These are phyloP conservation scores for Argentina silus DNA, from an alignment of 2,797 vertebrate species.

Conservation along the genomic window DNA sequence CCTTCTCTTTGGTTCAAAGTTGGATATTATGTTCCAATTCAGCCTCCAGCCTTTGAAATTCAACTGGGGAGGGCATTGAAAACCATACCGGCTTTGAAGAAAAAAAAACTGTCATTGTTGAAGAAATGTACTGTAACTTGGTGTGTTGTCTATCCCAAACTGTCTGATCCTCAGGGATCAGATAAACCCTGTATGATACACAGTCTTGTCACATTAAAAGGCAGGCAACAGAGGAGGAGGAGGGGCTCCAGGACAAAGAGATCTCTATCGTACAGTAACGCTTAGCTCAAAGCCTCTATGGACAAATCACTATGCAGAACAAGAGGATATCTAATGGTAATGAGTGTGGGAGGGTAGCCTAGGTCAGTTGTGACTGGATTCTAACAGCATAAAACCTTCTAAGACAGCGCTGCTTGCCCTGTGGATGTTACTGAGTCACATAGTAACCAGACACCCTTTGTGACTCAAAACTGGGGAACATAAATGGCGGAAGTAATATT, in stretches of 20 bases:
- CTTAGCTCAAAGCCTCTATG: not conserved
- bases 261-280: conserved; percentile 37
- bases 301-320: not conserved
- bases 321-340: not conserved
- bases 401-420: not conserved
- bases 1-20: conserved; percentile 9
- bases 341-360: not conserved
- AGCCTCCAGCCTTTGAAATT: conserved; percentile 1
- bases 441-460: not conserved
- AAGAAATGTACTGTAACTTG: conserved; percentile 27
- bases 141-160: conserved; percentile 28
- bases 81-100: conserved; percentile 17
- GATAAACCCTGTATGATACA: conserved; percentile 35
- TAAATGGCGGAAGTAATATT: not conserved
- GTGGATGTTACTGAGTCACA: not conserved
- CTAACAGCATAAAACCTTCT: not conserved
- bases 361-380: not conserved
- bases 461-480: conserved; percentile 3
- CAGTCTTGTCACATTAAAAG: conserved; percentile 47
- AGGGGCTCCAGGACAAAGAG: conserved; percentile 29
- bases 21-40: not conserved
- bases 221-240: conserved; percentile 40
- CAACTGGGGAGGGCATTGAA: conserved; percentile 8
- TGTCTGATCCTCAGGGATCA: conserved; percentile 35
- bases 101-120: conserved; percentile 13